phyloP scores from a whole-genome alignment of 2,888 invertebrate species.

The Lordiphosa fenestrarum region DNA sequence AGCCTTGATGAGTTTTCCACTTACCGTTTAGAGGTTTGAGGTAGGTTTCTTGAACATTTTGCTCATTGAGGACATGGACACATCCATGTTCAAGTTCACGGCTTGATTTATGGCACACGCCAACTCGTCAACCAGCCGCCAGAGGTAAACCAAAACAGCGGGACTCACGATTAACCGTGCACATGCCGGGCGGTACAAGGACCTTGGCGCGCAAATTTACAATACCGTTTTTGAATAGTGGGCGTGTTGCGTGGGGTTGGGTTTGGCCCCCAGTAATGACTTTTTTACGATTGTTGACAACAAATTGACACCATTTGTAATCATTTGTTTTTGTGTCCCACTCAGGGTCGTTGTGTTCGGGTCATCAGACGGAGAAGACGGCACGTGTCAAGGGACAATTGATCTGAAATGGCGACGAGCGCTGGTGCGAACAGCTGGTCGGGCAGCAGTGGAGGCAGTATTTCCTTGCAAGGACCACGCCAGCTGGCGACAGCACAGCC shows the following conservation, averaged over 20 bases:
- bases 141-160: slow-evolving; percentile 31
- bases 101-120: slow-evolving; percentile 62
- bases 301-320: slow-evolving; percentile 73
- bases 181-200: slow-evolving; percentile 33
- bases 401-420: slow-evolving; percentile 50
- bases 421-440: slow-evolving; percentile 75
- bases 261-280: slow-evolving; percentile 47
- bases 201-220: slow-evolving; percentile 66
- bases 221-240: slow-evolving; percentile 48
- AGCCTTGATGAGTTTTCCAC: too few relatives aligned
- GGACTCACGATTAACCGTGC: slow-evolving; percentile 39
- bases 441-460: slow-evolving; percentile 77
- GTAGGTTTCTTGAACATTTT: too few relatives aligned
- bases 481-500: slow-evolving; percentile 59
- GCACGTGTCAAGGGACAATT: slow-evolving; percentile 40
- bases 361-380: slow-evolving; percentile 35
- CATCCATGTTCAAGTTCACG: slow-evolving; percentile 63
- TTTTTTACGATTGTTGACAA: slow-evolving; percentile 69
- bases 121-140: slow-evolving; percentile 22
- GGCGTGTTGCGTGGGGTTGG: slow-evolving; percentile 16
- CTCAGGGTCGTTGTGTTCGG: slow-evolving; percentile 22
- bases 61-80: slow-evolving; percentile 36
- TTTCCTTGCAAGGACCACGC: slow-evolving; percentile 71
- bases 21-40: too few relatives aligned
- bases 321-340: slow-evolving; percentile 26